Conservation (phyloP, 2,797 vertebrate genomes). For the Coendou prehensilis region DNA sequence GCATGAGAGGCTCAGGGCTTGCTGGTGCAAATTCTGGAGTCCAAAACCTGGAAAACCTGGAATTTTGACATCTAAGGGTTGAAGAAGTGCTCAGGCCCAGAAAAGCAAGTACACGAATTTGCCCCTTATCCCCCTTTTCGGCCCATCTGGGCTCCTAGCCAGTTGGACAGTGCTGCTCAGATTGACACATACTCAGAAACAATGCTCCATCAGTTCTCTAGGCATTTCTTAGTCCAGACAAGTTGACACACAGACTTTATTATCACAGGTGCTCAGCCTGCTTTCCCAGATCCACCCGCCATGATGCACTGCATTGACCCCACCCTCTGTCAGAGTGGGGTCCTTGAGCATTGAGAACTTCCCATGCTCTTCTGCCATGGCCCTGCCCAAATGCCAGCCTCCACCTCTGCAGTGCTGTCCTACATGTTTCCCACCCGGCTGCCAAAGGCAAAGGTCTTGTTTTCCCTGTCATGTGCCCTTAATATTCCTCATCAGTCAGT, state of each 20-base stretch:
- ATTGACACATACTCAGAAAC: background rate
- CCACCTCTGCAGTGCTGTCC: background rate
- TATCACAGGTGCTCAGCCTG: background rate
- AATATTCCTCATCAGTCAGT: background rate
- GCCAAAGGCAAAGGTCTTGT: background rate
- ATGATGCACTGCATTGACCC: too few species aligned
- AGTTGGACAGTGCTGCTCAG: background rate
- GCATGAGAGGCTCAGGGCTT: background rate
- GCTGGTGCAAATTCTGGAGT: background rate
- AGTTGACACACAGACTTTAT: background rate
- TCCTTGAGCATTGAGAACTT: background rate
- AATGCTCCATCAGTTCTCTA: background rate
- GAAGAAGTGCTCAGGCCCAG: background rate
- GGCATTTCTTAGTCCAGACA: background rate
- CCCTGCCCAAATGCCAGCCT: background rate
- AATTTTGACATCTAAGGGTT: background rate
- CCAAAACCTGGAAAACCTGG: background rate
- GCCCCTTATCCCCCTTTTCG: background rate
- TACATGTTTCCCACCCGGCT: too few species aligned
- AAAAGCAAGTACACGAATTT: background rate
- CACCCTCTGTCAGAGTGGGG: background rate
- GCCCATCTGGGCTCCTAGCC: background rate
- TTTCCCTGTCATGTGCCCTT: background rate
- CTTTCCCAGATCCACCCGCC: background rate
- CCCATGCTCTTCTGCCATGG: background rate